Evolutionary conservation across 2,113 vertebrate species (phyloP).

Genomic region (Illadopsis cleaveri): DNA sequence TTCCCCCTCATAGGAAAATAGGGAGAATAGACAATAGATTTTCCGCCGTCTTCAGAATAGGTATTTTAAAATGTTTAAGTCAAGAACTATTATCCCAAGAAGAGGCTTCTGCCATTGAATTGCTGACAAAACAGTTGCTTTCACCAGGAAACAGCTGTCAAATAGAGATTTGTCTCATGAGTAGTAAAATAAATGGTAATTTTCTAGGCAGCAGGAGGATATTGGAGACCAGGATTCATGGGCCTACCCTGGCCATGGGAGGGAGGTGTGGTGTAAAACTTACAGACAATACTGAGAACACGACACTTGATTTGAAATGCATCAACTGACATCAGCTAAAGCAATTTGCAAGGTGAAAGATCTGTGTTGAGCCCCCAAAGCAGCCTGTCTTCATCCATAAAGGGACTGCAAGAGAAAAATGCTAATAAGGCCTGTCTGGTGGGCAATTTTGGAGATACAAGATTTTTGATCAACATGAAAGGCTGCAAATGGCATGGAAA

Average conservation of each 20-base stretch:
- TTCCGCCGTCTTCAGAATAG: not conserved
- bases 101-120: not conserved
- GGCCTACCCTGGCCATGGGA: not conserved
- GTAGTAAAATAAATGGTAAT: not conserved
- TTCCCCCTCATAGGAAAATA: not conserved
- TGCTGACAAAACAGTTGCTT: not conserved
- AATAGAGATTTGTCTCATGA: not conserved
- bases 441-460: not conserved
- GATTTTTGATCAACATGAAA: not conserved
- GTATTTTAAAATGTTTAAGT: not conserved
- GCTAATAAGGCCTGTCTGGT: not conserved
- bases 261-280: not conserved
- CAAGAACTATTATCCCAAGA: not conserved
- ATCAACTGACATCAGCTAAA: not conserved
- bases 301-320: not conserved
- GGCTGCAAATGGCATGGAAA: not conserved
- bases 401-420: not conserved
- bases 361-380: rapidly evolving
- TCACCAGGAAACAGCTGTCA: not conserved
- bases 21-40: rapidly evolving
- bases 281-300: not conserved
- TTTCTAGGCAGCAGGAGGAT: not conserved
- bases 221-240: not conserved
- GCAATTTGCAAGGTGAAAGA: not conserved
- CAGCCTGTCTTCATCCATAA: not conserved